A percentile compares a stretch with the other conserved stretches of the same genome.
These are phyloP conservation scores for Glyptemys insculpta DNA, from an alignment of 2,797 vertebrate genomes.

Conservation along the genomic window DNA sequence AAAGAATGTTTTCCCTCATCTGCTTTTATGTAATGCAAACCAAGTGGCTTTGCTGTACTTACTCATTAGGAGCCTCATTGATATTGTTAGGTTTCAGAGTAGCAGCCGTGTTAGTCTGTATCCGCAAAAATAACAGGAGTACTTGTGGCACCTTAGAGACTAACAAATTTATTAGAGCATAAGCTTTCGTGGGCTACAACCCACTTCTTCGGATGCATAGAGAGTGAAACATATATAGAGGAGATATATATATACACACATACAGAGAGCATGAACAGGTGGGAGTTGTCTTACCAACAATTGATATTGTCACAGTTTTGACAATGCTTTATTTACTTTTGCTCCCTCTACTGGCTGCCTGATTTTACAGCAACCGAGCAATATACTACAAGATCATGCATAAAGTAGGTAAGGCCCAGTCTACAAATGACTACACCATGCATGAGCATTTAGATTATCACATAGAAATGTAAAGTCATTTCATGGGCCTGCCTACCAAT, in stretches of 20 bases:
- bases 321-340: not conserved
- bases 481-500: not conserved
- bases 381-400: accelerated
- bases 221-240: too few relatives aligned
- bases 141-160: too few relatives aligned
- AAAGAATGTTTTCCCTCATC: not conserved
- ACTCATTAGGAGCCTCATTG: accelerated
- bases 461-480: not conserved
- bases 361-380: not conserved
- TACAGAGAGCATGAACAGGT: too few relatives aligned
- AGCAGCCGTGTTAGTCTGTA: too few relatives aligned
- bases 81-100: too few relatives aligned
- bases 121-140: too few relatives aligned
- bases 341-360: slow-evolving; percentile 35
- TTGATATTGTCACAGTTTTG: accelerated
- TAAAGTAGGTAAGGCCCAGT: accelerated
- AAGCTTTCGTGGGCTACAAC: too few relatives aligned
- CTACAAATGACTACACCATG: accelerated
- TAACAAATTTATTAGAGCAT: too few relatives aligned
- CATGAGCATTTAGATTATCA: accelerated
- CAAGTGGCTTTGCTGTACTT: not conserved
- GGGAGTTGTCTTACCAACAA: too few relatives aligned
- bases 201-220: too few relatives aligned
- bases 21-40: not conserved
- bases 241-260: too few relatives aligned